Conservation (phyloP, 1,140 invertebrate species). For the Adoxophyes honmai region DNA sequence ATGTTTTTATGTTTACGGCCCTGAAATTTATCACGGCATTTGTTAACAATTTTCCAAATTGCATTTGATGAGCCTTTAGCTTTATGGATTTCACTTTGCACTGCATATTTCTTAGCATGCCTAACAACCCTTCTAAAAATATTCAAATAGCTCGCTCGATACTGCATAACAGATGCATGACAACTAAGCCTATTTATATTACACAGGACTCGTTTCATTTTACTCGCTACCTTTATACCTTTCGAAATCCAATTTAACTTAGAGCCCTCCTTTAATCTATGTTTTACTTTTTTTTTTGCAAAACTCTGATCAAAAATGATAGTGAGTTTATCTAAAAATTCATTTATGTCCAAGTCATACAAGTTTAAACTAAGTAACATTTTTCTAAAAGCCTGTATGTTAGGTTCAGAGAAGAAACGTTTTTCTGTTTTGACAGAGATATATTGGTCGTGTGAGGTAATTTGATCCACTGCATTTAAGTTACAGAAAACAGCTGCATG, state of each 20-base stretch:
- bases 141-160: not conserved
- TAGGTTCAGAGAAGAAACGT: not conserved
- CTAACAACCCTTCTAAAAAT: not conserved
- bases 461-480: not conserved
- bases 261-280: not conserved
- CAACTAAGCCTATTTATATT: not conserved
- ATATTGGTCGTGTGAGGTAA: not conserved
- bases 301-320: not conserved
- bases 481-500: not conserved
- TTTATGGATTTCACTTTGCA: not conserved
- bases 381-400: not conserved
- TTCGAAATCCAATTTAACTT: not conserved
- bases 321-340: not conserved
- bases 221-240: conserved; percentile 4
- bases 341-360: not conserved
- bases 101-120: not conserved
- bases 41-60: conserved; percentile 1
- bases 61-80: not conserved
- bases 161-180: not conserved
- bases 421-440: not conserved
- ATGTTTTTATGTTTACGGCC: no score
- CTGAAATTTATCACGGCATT: not conserved
- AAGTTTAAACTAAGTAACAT: not conserved
- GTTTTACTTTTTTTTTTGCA: not conserved
- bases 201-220: not conserved